Evolutionary conservation across 2,113 vertebrate species (phyloP), one percentile per base, ranked within the genome.

Genomic region (Mugil cephalus): DNA sequence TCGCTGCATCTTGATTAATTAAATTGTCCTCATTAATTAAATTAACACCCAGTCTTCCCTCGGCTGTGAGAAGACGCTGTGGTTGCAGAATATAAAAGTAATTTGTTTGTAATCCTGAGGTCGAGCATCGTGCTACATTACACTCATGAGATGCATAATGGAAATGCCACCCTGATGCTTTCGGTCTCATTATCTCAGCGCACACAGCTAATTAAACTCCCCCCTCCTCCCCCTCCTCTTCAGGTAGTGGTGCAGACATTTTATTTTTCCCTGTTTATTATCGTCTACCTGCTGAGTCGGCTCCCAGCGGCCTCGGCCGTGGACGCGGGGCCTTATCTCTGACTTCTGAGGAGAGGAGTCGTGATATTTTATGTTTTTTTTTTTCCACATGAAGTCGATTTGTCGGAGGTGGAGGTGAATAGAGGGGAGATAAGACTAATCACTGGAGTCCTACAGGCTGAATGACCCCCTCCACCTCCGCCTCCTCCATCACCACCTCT

Each of bases 171-270:
- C 35, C 36, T 4, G 17, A 35, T 48, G 77, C 59, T 56, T 75
- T 72, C 34, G 11, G 60, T 67, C 75, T 87, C 74, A 82, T 90
- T 86, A 88, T 86, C 51, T 21, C 30, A n/a, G 53, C 7, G 13
- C 61, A 15, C 61, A 47, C n/a, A 69, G 63, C 72, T 88, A 88
- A 91, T 89, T 87, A 83, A 55, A 35, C 56, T 47, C 66, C 80
- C 50, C 36, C 75, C 59, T 71, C 68, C 35, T 68, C 82, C 58
- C 68, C 63, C 74, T 58, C 34, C 7, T 59, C 65, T 83, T 83
- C 78, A 84, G 74, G 82, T 86, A 82, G n/a, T n/a, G n/a, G n/a
- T n/a, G n/a, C n/a, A n/a, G 88, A 73, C 9, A 2, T 64, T 86
- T 83, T 73, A 58, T 73, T 69, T 56, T 83, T 61, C 53, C 5